phyloP scores from a whole-genome alignment of 2,797 vertebrate genomes.

The Pangasius krempfi region DNA sequence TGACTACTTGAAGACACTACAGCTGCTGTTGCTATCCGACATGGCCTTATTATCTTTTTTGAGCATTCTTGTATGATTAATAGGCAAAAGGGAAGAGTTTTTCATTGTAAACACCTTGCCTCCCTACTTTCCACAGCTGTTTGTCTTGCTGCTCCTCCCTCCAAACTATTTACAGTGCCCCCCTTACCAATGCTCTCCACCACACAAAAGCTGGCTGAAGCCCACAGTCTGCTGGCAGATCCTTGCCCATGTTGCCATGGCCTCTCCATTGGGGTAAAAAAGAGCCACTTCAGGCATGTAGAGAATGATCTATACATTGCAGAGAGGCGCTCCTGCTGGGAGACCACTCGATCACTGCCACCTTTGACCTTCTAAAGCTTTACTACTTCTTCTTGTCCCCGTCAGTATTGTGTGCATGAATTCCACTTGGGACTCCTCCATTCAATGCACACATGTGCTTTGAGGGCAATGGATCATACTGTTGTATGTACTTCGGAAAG shows the following conservation, averaged over 20 bases:
- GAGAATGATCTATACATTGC: constrained; percentile 68
- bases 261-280: constrained; percentile 54
- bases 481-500: constrained; percentile 26
- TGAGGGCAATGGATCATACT: constrained; percentile 33
- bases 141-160: constrained; percentile 26
- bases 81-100: constrained; percentile 25
- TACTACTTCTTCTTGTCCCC: constrained; percentile 56
- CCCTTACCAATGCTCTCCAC: constrained; percentile 17
- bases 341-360: constrained; percentile 71
- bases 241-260: constrained; percentile 52
- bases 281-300: constrained; percentile 59
- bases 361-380: constrained; percentile 70
- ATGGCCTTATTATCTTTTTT: constrained; percentile 27
- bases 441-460: constrained; percentile 45
- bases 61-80: constrained; percentile 48
- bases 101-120: constrained; percentile 52
- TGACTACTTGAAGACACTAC: constrained; percentile 18
- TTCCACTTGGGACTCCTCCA: constrained; percentile 66
- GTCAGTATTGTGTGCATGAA: constrained; percentile 56
- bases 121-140: constrained; percentile 38
- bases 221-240: constrained; percentile 34
- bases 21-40: constrained; percentile 13
- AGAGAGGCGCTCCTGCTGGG: constrained; percentile 61
- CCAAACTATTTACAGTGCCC: constrained; percentile 33
- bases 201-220: constrained; percentile 42